phyloP scores from a whole-genome alignment of 1,140 invertebrate genomes.

The Drosophila lini region DNA sequence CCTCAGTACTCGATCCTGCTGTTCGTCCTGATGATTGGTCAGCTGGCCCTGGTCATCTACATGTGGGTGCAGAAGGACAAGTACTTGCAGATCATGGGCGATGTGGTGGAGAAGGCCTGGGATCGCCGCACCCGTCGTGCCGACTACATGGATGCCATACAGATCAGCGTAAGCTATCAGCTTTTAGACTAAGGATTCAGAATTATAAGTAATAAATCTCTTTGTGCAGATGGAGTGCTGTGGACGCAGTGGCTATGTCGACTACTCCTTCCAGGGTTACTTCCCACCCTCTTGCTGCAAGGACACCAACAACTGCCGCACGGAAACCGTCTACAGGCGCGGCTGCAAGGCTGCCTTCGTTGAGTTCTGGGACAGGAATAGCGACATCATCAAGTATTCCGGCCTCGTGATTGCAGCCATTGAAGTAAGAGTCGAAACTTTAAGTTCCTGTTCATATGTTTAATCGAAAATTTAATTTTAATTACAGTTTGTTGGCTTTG shows the following conservation, averaged over 20 bases:
- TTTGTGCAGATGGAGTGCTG: conserved; percentile 87
- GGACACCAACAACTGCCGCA: conserved; percentile 83
- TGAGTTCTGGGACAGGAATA: conserved; percentile 85
- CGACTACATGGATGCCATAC: conserved; percentile 84
- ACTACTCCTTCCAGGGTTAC: conserved; percentile 84
- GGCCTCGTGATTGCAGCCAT: conserved; percentile 88
- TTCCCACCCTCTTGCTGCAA: conserved; percentile 84
- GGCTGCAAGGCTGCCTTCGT: conserved; percentile 85
- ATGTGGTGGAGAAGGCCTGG: conserved; percentile 84
- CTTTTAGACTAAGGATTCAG: no score
- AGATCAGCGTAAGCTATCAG: conserved; percentile 84
- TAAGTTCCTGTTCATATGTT: neutral
- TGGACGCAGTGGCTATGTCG: conserved; percentile 85
- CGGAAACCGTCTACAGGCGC: conserved; percentile 78
- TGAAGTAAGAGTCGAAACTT: conserved; percentile 85
- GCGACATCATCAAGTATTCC: conserved; percentile 87
- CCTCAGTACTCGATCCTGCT: conserved; percentile 88
- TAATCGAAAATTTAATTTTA: neutral
- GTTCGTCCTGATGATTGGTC: conserved; percentile 87
- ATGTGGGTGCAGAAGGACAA: conserved; percentile 86
- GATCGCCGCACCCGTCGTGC: conserved; percentile 57
- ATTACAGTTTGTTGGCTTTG: conserved; percentile 93
- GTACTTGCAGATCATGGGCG: conserved; percentile 84
- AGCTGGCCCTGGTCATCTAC: conserved; percentile 87
- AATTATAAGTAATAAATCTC: conserved; percentile 4